A percentile compares a stretch with the other conserved stretches of the same genome.
Conservation (phyloP, 2,797 vertebrate species). For the Kryptopterus vitreolus region DNA sequence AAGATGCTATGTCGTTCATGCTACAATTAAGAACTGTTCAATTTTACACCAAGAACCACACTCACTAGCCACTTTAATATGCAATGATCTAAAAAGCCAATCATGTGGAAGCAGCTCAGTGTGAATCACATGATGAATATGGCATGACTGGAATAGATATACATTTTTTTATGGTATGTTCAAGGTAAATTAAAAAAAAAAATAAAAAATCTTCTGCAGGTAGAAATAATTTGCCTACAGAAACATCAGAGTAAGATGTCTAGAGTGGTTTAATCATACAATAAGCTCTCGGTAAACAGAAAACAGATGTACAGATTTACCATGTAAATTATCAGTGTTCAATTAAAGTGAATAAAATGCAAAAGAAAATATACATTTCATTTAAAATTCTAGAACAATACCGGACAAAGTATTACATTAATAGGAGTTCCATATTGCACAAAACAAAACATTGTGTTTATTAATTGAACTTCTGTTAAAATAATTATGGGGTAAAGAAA, state of each 20-base stretch:
- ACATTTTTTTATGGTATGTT: no score
- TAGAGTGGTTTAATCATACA: neutral
- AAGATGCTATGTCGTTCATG: neutral
- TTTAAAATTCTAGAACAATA: neutral
- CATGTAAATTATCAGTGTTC: neutral
- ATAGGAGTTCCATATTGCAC: neutral
- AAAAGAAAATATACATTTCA: neutral
- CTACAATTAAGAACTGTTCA: neutral
- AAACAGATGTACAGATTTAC: neutral
- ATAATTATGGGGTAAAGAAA: neutral
- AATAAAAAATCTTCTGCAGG: neutral
- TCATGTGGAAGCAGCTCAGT: neutral
- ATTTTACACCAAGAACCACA: no score
- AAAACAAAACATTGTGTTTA: neutral
- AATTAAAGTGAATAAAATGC: neutral
- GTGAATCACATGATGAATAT: no score
- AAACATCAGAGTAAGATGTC: neutral
- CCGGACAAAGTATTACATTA: neutral
- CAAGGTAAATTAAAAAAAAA: no score
- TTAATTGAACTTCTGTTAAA: neutral
- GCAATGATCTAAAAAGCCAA: neutral
- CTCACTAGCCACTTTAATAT: neutral
- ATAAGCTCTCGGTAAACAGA: neutral
- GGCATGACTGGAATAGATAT: no score
- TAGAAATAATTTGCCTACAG: neutral